These are phyloP conservation scores for Rhagonycha fulva DNA, from an alignment of 2,888 invertebrate species.

Conservation along the genomic window DNA sequence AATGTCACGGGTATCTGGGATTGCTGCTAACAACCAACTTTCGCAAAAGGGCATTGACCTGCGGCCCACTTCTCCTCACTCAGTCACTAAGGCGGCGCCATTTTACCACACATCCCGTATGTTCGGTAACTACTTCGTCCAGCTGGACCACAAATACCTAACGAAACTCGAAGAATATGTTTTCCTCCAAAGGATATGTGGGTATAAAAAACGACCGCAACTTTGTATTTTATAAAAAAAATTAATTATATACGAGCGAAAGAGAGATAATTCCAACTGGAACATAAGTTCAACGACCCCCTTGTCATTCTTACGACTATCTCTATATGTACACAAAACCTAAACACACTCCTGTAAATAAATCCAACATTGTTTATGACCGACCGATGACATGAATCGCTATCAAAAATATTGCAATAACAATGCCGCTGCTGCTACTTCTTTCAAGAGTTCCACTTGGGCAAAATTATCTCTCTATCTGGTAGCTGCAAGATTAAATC, in stretches of 20 bases:
- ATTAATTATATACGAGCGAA: background rate
- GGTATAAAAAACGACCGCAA: background rate
- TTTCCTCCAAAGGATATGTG: background rate
- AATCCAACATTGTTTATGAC: conserved; percentile 10
- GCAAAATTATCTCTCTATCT: background rate
- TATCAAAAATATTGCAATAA: background rate
- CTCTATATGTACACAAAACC: conserved; percentile 16
- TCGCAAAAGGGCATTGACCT: conserved; percentile 48
- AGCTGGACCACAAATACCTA: conserved; percentile 9
- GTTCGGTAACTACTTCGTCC: conserved; percentile 16
- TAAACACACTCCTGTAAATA: conserved; percentile 23
- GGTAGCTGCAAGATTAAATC: background rate
- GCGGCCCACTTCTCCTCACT: conserved; percentile 50
- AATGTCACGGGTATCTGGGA: conserved; percentile 43
- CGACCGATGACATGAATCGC: background rate
- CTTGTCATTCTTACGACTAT: conserved; percentile 11
- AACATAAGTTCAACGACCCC: conserved; percentile 20
- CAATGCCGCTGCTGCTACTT: background rate
- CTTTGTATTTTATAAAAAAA: background rate
- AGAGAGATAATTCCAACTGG: conserved; percentile 21
- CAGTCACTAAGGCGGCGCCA: conserved; percentile 52
- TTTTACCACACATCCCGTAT: conserved; percentile 42
- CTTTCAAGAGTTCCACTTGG: background rate
- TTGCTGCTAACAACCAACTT: conserved; percentile 42
- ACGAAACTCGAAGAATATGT: background rate